These are phyloP conservation scores for Agelaius phoeniceus DNA, from an alignment of 2,113 vertebrate genomes.

Conservation along the genomic window DNA sequence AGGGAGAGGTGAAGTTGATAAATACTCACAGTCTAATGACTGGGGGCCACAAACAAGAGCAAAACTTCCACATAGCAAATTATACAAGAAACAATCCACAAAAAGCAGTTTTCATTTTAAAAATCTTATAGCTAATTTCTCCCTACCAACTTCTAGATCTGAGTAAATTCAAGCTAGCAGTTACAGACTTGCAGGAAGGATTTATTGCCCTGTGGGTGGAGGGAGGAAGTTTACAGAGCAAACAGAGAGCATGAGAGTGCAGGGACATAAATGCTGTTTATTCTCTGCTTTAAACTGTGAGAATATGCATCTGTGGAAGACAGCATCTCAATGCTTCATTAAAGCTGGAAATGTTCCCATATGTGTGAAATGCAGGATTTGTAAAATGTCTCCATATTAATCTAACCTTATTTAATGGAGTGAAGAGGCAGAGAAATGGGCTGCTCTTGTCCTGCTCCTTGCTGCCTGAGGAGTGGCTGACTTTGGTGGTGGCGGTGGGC, in stretches of 20 bases:
- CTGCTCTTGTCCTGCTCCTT: neutral
- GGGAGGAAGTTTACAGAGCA: neutral
- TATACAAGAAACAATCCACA: neutral
- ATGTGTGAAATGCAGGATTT: neutral
- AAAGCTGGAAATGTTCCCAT: neutral
- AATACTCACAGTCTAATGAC: neutral
- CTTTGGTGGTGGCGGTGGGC: rapidly evolving
- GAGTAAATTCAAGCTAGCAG: neutral
- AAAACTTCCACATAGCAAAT: neutral
- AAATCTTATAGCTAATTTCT: neutral
- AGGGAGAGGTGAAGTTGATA: neutral
- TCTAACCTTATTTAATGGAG: neutral
- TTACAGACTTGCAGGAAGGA: neutral
- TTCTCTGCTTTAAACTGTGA: neutral
- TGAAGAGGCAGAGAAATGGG: neutral
- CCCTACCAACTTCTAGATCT: neutral
- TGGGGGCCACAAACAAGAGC: neutral
- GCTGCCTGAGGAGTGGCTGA: rapidly evolving
- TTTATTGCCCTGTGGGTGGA: neutral
- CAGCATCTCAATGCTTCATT: neutral
- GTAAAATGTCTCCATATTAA: neutral
- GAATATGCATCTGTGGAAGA: neutral
- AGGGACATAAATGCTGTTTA: neutral
- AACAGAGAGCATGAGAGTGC: neutral
- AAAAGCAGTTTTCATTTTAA: neutral